Conservation (phyloP, 2,888 invertebrate species). For the Synanthedon formicaeformis region DNA sequence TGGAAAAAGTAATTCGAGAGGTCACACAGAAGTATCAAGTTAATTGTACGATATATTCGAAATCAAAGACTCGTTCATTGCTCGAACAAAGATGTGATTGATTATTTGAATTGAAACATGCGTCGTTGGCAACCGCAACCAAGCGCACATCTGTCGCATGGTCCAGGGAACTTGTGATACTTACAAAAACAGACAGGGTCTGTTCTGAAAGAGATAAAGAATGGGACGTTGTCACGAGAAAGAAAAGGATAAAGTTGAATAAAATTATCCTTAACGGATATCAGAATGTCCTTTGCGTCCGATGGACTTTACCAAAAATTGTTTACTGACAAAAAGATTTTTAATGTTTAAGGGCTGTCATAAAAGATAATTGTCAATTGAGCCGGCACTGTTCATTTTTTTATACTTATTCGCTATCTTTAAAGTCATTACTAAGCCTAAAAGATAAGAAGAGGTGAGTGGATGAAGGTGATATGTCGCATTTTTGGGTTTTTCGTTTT, state of each 20-base stretch:
- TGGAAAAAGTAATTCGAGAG: background rate
- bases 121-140: conserved; percentile 62
- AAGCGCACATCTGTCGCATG: conserved; percentile 68
- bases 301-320: conserved; percentile 26
- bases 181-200: conserved; percentile 57
- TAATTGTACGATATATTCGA: conserved; percentile 17
- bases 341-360: conserved; percentile 27
- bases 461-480: too few relatives aligned
- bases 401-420: too few relatives aligned
- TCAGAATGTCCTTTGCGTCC: conserved; percentile 36
- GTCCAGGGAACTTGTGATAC: conserved; percentile 56
- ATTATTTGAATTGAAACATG: conserved; percentile 62
- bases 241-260: conserved; percentile 32
- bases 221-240: conserved; percentile 15
- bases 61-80: conserved; percentile 34
- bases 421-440: too few relatives aligned
- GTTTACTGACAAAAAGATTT: conserved; percentile 21
- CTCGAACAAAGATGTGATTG: conserved; percentile 64
- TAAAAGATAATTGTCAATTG: conserved; percentile 17
- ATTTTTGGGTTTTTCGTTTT: too few relatives aligned
- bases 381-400: background rate
- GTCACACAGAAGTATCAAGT: background rate
- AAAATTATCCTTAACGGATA: conserved; percentile 35
- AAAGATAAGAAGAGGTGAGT: too few relatives aligned
- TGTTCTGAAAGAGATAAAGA: conserved; percentile 33